Evolutionary conservation across 1,140 invertebrate species (phyloP), one percentile per base, ranked within the genome.

Genomic region (Phthorimaea operculella): DNA sequence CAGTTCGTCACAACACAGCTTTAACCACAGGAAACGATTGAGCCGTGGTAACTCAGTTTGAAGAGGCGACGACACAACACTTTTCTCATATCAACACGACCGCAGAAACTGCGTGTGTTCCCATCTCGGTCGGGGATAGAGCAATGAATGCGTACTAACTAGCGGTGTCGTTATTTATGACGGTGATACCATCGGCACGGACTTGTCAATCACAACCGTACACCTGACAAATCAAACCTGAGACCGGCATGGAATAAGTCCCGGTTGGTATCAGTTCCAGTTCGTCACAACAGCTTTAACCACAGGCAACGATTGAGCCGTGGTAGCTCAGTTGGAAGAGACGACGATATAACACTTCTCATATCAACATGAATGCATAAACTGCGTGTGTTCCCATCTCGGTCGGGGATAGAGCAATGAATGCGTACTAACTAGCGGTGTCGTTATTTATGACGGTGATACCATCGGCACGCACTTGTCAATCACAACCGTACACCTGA

Each of bases 91-190:
- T n/a, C n/a, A n/a, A n/a, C n/a, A n/a, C n/a, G n/a, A n/a, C n/a
- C n/a, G n/a, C 21, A 28, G 21, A 28, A 28, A 28, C 21, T 28
- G 21, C 6, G 21, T 28, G 21, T 28, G 15, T 47, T 39, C n/a
- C 36, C 36, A 9, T 39, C 10, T 39, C 45, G 8, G 45, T 4
- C 21, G 4, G 15, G 16, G 45, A 47, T 47, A 47, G 36, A 39
- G 3, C 44, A 47, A 9, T 47, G 44, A 47, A 47, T 47, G 44
- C 16, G 44, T 47, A 16, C 44, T 47, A 47, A 47, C 44, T 47
- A 47, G 44, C 44, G 9, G 44, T 47, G 44, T 6, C 44, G 44
- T 47, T 47, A 47, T 47, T 47, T 47, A 47, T 47, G 44, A 47
- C 44, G 44, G 14, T 15, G 44, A 47, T 47, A 47, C 44, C 9